Evolutionary conservation across 2,888 invertebrate genomes (phyloP), one percentile per base, ranked within the genome.

Genomic region (Tipula vernalis): DNA sequence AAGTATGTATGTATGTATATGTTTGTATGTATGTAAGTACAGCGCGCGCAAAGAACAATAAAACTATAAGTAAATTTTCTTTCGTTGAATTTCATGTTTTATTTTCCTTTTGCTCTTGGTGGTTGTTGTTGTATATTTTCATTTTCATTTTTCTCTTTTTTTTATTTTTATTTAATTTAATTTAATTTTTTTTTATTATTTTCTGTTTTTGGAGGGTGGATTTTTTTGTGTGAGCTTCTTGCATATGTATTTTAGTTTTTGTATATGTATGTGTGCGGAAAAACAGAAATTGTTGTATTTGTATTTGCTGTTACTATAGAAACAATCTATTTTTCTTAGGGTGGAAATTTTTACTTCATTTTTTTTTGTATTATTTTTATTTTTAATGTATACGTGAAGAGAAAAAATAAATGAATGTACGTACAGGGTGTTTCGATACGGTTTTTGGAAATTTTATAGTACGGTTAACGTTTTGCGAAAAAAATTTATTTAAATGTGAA

Each of bases 291-390:
- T 42, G n/a, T n/a, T 85, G 85, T 85, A 85, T 41, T 44, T 85
- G 85, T 85, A 85, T 85, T 42, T 85, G 10, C 42, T 41, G 85
- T 85, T 85, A 42, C 85, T 85, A 85, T 85, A 42, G 85, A 42
- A 85, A 85, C 85, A 41, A 85, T 85, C 85, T 28, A 85, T 85
- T 42, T 42, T 85, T 85, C 85, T 85, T 85, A 41, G 85, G 85
- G 41, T 41, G 85, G 84, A 71, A 71, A 71, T 71, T 71, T 71
- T 71, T 71, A 71, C 71, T 71, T 71, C 28, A 71, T 41, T 84
- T 84, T 84, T 28, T 28, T 28, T 28, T 28, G 28, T 84, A 41
- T 84, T 84, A 39, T 36, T 84, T 84, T 84, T 84, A 84, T 36
- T 84, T 84, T 84, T 84, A 41, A 84, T 39, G 84, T 84, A 84